Conservation (phyloP, 2,113 vertebrate genomes). For the Callopanchax toddi region DNA sequence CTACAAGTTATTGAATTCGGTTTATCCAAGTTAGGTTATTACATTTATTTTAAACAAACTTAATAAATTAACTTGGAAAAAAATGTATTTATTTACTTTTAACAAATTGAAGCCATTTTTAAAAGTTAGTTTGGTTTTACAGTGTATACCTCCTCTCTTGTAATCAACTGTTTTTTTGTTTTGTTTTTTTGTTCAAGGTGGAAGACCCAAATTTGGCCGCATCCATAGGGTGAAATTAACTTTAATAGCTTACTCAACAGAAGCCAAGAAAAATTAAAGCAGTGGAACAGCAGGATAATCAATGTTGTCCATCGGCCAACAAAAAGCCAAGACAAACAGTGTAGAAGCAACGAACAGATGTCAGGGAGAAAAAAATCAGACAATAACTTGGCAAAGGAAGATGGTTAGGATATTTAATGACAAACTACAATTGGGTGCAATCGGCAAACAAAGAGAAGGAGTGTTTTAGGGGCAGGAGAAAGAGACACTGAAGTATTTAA, state of each 20-base stretch:
- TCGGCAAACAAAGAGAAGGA: background rate
- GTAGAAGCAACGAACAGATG: background rate
- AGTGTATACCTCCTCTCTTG: too few relatives aligned
- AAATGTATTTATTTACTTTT: too few relatives aligned
- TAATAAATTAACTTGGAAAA: too few relatives aligned
- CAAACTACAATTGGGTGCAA: background rate
- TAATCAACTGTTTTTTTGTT: too few relatives aligned
- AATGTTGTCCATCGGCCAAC: background rate
- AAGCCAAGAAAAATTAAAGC: background rate
- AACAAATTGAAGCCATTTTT: too few relatives aligned
- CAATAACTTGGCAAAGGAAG: background rate
- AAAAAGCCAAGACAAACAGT: background rate
- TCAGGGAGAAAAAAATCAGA: background rate
- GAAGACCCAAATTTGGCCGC: too few relatives aligned
- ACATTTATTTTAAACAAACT: too few relatives aligned
- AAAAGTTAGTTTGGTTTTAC: too few relatives aligned
- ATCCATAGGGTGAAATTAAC: background rate
- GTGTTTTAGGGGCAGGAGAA: background rate
- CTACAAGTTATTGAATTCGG: too few relatives aligned
- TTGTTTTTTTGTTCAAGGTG: too few relatives aligned
- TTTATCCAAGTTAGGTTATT: too few relatives aligned
- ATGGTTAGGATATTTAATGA: background rate
- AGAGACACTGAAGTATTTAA: background rate
- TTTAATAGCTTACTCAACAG: background rate
- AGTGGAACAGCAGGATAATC: background rate